Percentiles rank a stretch among this genome's conserved stretches.
Conservation (phyloP, 2,113 vertebrate species). For the Oryctolagus cuniculus region DNA sequence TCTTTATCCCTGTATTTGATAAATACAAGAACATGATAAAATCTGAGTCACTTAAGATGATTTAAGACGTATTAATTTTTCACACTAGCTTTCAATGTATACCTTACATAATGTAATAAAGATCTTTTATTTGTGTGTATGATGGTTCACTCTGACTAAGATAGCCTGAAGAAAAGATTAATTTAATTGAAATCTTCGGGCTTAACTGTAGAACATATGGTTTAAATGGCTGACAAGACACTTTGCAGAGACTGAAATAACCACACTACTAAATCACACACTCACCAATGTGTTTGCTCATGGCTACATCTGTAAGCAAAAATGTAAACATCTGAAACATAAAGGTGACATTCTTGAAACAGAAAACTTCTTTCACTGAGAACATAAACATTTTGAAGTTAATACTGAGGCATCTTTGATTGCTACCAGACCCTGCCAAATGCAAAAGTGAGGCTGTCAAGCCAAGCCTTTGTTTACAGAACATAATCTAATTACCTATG, state of each 20-base stretch:
- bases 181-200: constrained; percentile 72
- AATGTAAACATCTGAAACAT: constrained; percentile 81
- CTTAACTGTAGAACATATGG: constrained; percentile 76
- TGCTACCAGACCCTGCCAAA: constrained; percentile 82
- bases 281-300: constrained; percentile 44
- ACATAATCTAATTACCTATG: constrained; percentile 76
- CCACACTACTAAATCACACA: constrained; percentile 81
- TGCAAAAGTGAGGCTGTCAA: constrained; percentile 77
- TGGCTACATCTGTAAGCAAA: constrained; percentile 83
- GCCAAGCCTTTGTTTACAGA: constrained; percentile 83
- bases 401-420: constrained; percentile 80
- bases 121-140: constrained; percentile 72
- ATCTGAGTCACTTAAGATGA: constrained; percentile 27
- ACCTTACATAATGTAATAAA: constrained; percentile 31
- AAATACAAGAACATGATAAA: constrained; percentile 2
- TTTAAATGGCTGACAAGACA: constrained; percentile 76
- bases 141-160: constrained; percentile 77
- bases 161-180: constrained; percentile 72
- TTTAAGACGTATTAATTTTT: constrained; percentile 46
- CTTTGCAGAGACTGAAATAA: constrained; percentile 79
- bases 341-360: constrained; percentile 86
- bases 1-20: constrained; percentile 6
- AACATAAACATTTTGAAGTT: constrained; percentile 78
- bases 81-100: constrained; percentile 16
- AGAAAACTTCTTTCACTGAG: constrained; percentile 69